A percentile compares a stretch with the other conserved stretches of the same genome.
Conservation (phyloP, 35 echinoderm and acorn worm species). For the Heliocidaris erythrogramma region DNA sequence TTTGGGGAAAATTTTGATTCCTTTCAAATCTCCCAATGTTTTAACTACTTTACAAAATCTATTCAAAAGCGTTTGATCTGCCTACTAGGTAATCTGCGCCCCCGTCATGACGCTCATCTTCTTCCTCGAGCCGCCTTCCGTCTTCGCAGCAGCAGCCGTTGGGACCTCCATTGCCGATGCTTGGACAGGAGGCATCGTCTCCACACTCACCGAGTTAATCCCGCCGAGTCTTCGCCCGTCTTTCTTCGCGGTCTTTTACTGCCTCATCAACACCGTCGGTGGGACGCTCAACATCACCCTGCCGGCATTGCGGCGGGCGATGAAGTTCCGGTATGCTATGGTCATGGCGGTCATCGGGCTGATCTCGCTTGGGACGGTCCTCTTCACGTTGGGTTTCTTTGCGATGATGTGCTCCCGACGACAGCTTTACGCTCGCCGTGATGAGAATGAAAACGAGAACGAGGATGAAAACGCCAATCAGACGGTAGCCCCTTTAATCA, state of each 20-base stretch:
- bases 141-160: slow-evolving; percentile 13
- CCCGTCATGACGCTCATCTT: slow-evolving; percentile 28
- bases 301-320: slow-evolving; percentile 4
- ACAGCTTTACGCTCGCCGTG: no score
- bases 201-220: slow-evolving; percentile 44
- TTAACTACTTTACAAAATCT: no score
- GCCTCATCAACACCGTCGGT: slow-evolving; percentile 51
- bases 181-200: slow-evolving; percentile 40
- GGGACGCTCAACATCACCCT: slow-evolving; percentile 49
- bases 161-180: slow-evolving; percentile 2
- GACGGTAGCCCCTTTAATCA: not conserved
- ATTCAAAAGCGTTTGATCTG: not conserved
- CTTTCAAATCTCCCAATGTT: not conserved
- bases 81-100: not conserved
- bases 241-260: slow-evolving; percentile 50
- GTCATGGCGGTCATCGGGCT: slow-evolving; percentile 16
- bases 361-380: not conserved
- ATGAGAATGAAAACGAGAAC: not conserved
- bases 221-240: not conserved
- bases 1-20: not conserved
- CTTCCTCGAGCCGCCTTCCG: slow-evolving; percentile 28
- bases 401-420: not conserved
- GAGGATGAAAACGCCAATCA: slow-evolving; percentile 1
- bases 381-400: slow-evolving; percentile 16
- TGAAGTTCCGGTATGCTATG: slow-evolving; percentile 44